Evolutionary conservation across 2,113 vertebrate species (phyloP).

Genomic region (Urocitellus parryii): DNA sequence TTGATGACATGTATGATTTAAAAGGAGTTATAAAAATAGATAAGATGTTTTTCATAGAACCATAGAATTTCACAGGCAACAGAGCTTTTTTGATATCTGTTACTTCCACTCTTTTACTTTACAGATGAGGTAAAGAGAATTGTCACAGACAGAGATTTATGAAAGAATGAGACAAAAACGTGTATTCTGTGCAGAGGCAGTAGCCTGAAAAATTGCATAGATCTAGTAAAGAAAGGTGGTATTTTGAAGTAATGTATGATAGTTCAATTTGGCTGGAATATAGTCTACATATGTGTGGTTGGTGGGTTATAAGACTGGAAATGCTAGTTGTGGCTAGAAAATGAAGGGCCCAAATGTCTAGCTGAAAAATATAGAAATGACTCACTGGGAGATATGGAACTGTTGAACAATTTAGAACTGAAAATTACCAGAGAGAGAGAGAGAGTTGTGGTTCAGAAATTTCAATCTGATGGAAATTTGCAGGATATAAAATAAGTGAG

Average conservation of each 20-base stretch:
- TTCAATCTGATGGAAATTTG: not conserved
- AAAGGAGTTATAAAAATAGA: not conserved
- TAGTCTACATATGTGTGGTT: not conserved
- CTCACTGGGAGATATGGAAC: not conserved
- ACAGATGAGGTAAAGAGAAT: not conserved
- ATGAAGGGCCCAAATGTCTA: not conserved
- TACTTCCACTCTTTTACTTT: not conserved
- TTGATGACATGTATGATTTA: not conserved
- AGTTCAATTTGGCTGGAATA: not conserved
- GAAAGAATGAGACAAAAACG: not conserved
- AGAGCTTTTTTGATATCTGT: not conserved
- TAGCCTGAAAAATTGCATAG: not conserved
- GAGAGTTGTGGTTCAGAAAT: not conserved
- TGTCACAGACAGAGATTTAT: slow-evolving; percentile 15
- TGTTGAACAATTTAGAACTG: not conserved
- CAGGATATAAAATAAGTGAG: not conserved
- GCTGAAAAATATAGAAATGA: not conserved
- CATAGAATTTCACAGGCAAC: not conserved
- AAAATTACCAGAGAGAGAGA: not conserved
- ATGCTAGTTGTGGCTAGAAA: not conserved
- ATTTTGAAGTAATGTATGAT: not conserved
- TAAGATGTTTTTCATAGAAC: not conserved
- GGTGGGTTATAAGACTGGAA: not conserved
- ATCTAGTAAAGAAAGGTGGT: not conserved
- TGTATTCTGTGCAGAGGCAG: not conserved